A percentile compares a stretch with the other conserved stretches of the same genome.
Evolutionary conservation across 2,888 invertebrate species (phyloP).

Genomic region (Brachyptera risi): DNA sequence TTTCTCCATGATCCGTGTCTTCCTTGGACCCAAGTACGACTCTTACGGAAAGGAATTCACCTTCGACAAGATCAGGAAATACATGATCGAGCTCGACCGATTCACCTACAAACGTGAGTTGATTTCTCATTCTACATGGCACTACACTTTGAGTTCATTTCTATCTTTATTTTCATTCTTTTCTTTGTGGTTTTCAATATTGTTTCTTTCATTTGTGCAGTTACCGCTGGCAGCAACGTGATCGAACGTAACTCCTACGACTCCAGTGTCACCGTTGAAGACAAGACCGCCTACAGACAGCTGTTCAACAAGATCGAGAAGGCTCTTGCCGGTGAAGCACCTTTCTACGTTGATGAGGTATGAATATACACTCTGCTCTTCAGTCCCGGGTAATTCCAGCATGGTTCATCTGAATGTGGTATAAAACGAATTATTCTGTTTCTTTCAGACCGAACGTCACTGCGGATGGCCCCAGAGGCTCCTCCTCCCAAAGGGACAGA

Average conservation of each 20-base stretch:
- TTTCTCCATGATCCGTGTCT: conserved; percentile 59
- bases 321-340: conserved; percentile 50
- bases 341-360: conserved; percentile 45
- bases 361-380: background rate
- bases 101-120: conserved; percentile 53
- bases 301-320: conserved; percentile 59
- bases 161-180: conserved; percentile 26
- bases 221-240: conserved; percentile 61
- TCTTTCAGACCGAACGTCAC: conserved; percentile 42
- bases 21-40: conserved; percentile 67
- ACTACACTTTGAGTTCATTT: background rate
- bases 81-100: conserved; percentile 59
- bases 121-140: background rate
- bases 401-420: too few species aligned
- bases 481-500: conserved; percentile 64
- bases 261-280: conserved; percentile 58
- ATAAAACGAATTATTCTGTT: too few species aligned
- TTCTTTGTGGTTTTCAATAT: conserved; percentile 27
- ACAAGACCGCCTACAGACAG: conserved; percentile 60
- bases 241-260: conserved; percentile 65
- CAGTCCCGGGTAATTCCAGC: background rate
- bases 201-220: conserved; percentile 13
- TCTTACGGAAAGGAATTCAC: conserved; percentile 50
- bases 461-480: conserved; percentile 68
- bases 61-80: conserved; percentile 53